These are phyloP conservation scores for Brachynemurus nebulosus DNA, from an alignment of 2,888 invertebrate genomes.

Conservation along the genomic window DNA sequence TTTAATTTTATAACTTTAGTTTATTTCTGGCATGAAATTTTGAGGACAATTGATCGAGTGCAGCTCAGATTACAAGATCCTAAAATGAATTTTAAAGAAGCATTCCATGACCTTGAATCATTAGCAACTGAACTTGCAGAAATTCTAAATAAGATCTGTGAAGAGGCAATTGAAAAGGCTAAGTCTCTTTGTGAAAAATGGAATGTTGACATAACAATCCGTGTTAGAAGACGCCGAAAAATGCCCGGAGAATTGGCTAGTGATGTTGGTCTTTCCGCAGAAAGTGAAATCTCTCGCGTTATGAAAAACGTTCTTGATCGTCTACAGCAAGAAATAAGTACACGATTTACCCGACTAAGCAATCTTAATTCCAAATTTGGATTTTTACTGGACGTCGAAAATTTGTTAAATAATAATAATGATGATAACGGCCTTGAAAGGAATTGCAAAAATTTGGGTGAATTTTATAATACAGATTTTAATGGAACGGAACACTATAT, in stretches of 20 bases:
- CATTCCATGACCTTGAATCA: slow-evolving; percentile 12
- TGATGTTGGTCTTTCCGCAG: not conserved
- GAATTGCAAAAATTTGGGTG: too few relatives aligned
- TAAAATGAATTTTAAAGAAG: slow-evolving; percentile 15
- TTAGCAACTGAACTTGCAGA: slow-evolving; percentile 13
- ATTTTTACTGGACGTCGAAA: too few relatives aligned
- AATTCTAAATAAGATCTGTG: slow-evolving; percentile 11
- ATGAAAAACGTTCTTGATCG: too few relatives aligned
- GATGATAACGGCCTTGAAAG: too few relatives aligned
- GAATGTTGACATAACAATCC: not conserved
- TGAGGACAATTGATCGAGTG: slow-evolving; percentile 15
- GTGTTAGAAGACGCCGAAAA: not conserved
- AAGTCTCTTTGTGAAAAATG: not conserved
- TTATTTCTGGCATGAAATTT: slow-evolving; percentile 16
- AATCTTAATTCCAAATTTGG: too few relatives aligned
- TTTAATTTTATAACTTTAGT: slow-evolving; percentile 16
- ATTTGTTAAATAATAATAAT: too few relatives aligned
- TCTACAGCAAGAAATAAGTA: too few relatives aligned
- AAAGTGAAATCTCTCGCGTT: not conserved
- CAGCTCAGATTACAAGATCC: slow-evolving; percentile 15
- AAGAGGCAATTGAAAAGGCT: slow-evolving; percentile 5
- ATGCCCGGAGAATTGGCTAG: not conserved
- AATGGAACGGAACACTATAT: too few relatives aligned
- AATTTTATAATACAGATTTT: too few relatives aligned
- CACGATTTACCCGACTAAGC: too few relatives aligned